A percentile compares a stretch with the other conserved stretches of the same genome.
phyloP scores from a whole-genome alignment of 2,113 vertebrate genomes.

The Holacanthus passer region DNA sequence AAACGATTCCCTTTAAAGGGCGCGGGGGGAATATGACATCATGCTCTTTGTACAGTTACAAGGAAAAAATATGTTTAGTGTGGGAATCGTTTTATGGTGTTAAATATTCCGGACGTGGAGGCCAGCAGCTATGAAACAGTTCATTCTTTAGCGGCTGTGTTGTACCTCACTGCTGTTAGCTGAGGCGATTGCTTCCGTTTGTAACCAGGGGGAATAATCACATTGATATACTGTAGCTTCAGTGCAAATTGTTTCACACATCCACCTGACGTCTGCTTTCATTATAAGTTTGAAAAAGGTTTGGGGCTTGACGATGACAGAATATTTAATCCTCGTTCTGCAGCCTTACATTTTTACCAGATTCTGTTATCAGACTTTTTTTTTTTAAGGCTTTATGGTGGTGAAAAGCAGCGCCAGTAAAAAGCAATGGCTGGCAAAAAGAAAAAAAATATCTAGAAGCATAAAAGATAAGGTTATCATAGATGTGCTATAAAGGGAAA shows the following conservation, averaged over 20 bases:
- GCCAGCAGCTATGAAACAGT: conserved; percentile 65
- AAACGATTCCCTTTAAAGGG: conserved; percentile 64
- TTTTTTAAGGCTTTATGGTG: conserved; percentile 1
- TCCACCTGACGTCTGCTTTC: conserved; percentile 37
- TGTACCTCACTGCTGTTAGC: conserved; percentile 24
- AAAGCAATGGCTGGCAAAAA: conserved; percentile 20
- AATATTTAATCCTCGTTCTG: conserved; percentile 38
- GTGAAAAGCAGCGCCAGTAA: conserved; percentile 7
- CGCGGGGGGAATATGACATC: conserved; percentile 70
- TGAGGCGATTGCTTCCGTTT: conserved; percentile 19
- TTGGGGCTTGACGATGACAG: background rate
- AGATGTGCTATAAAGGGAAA: conserved; percentile 14
- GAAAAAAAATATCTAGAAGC: conserved; percentile 27
- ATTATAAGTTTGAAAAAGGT: conserved; percentile 40
- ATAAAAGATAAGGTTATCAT: conserved; percentile 39
- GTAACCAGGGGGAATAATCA: conserved; percentile 32
- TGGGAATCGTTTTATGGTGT: conserved; percentile 62
- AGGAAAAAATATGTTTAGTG: conserved; percentile 63
- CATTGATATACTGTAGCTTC: conserved; percentile 31
- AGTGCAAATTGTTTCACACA: conserved; percentile 35
- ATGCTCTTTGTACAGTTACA: conserved; percentile 61
- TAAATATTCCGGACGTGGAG: conserved; percentile 63
- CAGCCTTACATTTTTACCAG: conserved; percentile 37
- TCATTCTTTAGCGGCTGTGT: conserved; percentile 56
- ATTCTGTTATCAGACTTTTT: conserved; percentile 25